These are phyloP conservation scores for Clarias laeviceps DNA, from an alignment of 2,797 vertebrate species.

Conservation along the genomic window DNA sequence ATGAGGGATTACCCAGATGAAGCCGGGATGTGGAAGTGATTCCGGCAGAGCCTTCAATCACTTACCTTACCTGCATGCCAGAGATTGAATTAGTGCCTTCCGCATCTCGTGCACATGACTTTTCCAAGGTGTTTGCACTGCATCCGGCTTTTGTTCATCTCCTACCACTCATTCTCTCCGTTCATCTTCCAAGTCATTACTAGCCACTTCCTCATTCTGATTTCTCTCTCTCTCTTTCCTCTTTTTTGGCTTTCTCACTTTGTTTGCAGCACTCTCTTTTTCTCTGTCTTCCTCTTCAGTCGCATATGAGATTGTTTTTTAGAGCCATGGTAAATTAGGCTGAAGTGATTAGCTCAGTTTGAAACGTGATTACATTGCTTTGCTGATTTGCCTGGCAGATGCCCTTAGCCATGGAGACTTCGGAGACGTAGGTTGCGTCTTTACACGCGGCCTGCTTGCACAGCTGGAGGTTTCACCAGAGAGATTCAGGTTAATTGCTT, in stretches of 20 bases:
- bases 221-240: neutral
- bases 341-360: slow-evolving; percentile 80
- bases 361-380: slow-evolving; percentile 78
- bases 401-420: slow-evolving; percentile 73
- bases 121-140: slow-evolving; percentile 19
- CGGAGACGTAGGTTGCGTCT: slow-evolving; percentile 64
- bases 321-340: slow-evolving; percentile 74
- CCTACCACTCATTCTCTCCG: slow-evolving; percentile 38
- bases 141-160: neutral
- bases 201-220: neutral
- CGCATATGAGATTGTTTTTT: slow-evolving; percentile 66
- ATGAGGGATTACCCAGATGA: slow-evolving; percentile 67
- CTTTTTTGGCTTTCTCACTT: neutral
- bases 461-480: slow-evolving; percentile 72
- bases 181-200: slow-evolving; percentile 33
- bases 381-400: slow-evolving; percentile 78
- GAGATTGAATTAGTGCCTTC: slow-evolving; percentile 73
- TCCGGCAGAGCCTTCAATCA: slow-evolving; percentile 60
- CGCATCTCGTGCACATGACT: slow-evolving; percentile 34
- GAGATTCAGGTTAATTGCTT: slow-evolving; percentile 76
- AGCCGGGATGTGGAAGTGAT: slow-evolving; percentile 59
- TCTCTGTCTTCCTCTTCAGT: neutral
- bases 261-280: slow-evolving; percentile 18
- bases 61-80: slow-evolving; percentile 62
- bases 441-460: slow-evolving; percentile 60